These are phyloP conservation scores for Trissolcus brochymenae DNA, from an alignment of 2,888 invertebrate species.

Conservation along the genomic window DNA sequence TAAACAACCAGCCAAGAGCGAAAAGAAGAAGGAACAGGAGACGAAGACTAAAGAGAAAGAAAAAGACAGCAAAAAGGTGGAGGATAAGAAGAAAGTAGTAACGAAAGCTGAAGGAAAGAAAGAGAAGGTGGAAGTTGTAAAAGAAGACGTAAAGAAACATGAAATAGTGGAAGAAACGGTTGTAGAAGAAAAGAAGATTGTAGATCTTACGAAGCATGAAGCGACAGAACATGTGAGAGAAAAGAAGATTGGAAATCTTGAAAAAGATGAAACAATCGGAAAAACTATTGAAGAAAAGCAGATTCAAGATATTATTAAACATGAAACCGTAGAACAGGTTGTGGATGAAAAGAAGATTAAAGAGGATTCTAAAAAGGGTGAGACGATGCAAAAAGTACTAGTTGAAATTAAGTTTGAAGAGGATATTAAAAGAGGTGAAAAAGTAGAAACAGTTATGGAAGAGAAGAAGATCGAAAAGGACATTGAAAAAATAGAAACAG, in stretches of 20 bases:
- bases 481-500: too few relatives aligned
- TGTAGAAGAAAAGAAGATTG: too few relatives aligned
- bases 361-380: not conserved
- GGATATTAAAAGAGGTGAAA: not conserved
- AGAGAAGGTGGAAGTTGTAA: not conserved
- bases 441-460: too few relatives aligned
- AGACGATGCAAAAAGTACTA: not conserved
- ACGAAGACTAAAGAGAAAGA: not conserved
- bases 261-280: too few relatives aligned
- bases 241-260: too few relatives aligned
- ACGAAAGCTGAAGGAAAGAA: not conserved
- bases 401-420: not conserved
- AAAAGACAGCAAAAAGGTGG: not conserved
- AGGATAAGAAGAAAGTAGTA: too few relatives aligned
- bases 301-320: not conserved
- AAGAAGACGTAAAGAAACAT: not conserved
- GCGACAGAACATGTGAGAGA: too few relatives aligned
- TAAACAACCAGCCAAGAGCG: not conserved
- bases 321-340: not conserved
- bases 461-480: too few relatives aligned
- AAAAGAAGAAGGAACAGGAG: not conserved
- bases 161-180: not conserved
- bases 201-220: too few relatives aligned
- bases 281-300: not conserved
- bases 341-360: slow-evolving; percentile 12